Conservation (phyloP, 2,113 vertebrate species). For the Andinoacara biseriatus region DNA sequence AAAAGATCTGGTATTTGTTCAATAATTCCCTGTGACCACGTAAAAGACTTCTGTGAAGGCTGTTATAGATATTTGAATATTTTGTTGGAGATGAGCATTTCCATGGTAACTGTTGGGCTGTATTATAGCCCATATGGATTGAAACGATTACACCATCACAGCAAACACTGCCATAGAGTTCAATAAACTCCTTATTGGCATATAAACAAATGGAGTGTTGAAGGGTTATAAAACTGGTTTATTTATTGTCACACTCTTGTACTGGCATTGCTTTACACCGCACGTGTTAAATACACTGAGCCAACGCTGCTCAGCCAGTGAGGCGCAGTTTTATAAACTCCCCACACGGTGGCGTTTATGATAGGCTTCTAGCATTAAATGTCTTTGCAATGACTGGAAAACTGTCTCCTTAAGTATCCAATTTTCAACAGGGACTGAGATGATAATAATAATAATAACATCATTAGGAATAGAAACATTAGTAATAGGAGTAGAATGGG, state of each 20-base stretch:
- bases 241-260: neutral
- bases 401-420: neutral
- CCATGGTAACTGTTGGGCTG: neutral
- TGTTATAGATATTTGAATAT: neutral
- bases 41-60: neutral
- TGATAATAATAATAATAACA: neutral
- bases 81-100: neutral
- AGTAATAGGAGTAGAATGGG: neutral
- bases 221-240: neutral
- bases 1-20: neutral
- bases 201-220: constrained; percentile 1
- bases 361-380: neutral
- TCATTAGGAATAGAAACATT: neutral
- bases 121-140: neutral
- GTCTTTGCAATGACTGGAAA: neutral
- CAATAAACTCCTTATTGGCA: neutral
- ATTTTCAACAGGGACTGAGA: too few species aligned
- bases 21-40: neutral
- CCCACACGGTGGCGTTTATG: constrained; percentile 61
- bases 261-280: neutral
- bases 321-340: neutral
- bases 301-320: neutral
- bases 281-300: neutral
- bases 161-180: neutral
- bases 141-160: neutral